Evolutionary conservation across 2,113 vertebrate genomes (phyloP).

Genomic region (Fregetta grallaria): DNA sequence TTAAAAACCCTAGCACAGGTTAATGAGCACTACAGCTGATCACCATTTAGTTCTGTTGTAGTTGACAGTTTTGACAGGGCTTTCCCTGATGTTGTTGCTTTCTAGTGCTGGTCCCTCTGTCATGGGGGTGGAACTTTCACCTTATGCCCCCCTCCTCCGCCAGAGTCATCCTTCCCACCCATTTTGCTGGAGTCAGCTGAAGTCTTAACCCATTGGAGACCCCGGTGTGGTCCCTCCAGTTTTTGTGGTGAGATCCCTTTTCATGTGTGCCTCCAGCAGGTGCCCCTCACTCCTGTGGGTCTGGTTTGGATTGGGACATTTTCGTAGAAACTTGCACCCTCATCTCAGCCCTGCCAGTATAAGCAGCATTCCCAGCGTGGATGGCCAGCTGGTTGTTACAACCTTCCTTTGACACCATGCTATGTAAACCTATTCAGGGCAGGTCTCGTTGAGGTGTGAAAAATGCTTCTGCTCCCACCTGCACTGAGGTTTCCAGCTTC

Average conservation of each 20-base stretch:
- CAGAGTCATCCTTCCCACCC: not conserved
- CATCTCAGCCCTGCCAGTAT: not conserved
- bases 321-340: not conserved
- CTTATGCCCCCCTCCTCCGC: not conserved
- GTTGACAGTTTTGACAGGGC: not conserved
- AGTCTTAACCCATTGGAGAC: not conserved
- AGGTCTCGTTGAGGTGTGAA: constrained; percentile 51
- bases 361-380: not conserved
- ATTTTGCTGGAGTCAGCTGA: not conserved
- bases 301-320: not conserved
- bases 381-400: constrained; percentile 25
- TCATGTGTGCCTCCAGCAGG: not conserved
- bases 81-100: not conserved
- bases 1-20: not conserved
- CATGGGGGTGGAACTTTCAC: not conserved
- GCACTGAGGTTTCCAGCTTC: not conserved
- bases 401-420: not conserved
- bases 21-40: not conserved
- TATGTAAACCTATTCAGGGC: constrained; percentile 41
- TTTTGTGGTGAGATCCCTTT: not conserved
- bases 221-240: not conserved
- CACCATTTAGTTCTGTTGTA: not conserved
- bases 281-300: not conserved
- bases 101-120: not conserved
- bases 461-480: constrained; percentile 24